Percentiles rank a stretch among this genome's conserved stretches.
phyloP scores from a whole-genome alignment of 1,140 invertebrate species.

The Pentalonia nigronervosa region DNA sequence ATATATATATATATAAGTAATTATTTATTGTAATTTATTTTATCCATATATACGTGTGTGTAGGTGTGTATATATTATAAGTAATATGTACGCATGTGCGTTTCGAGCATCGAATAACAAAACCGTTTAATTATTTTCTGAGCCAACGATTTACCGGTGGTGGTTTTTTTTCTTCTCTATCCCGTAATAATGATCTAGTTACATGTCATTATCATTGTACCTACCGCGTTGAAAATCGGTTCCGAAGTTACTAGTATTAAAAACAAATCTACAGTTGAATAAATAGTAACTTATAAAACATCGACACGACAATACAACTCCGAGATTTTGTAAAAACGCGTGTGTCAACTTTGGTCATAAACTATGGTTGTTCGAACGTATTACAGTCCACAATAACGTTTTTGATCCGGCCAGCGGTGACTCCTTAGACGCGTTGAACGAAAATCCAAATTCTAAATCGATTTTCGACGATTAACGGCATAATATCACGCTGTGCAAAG shows the following conservation, averaged over 20 bases:
- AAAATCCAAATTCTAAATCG: background rate
- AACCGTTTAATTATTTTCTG: background rate
- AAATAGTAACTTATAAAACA: background rate
- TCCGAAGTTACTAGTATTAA: background rate
- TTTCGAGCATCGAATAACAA: background rate
- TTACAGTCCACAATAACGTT: background rate
- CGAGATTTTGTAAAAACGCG: background rate
- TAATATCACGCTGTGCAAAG: no score
- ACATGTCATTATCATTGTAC: background rate
- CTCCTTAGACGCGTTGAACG: background rate
- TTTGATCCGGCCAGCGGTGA: background rate
- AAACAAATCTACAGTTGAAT: background rate
- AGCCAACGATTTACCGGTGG: background rate
- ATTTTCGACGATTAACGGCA: background rate
- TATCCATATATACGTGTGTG: background rate
- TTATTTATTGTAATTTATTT: constrained; percentile 21
- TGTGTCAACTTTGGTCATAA: background rate
- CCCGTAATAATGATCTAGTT: background rate
- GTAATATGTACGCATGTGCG: background rate
- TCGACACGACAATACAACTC: background rate
- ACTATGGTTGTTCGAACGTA: background rate
- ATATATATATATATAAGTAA: background rate
- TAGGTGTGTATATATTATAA: background rate
- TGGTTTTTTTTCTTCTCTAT: background rate
- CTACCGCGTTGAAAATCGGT: background rate